Base-by-base conservation (phyloP, 2,797 vertebrate species). In the Ibycter americanus region DNA sequence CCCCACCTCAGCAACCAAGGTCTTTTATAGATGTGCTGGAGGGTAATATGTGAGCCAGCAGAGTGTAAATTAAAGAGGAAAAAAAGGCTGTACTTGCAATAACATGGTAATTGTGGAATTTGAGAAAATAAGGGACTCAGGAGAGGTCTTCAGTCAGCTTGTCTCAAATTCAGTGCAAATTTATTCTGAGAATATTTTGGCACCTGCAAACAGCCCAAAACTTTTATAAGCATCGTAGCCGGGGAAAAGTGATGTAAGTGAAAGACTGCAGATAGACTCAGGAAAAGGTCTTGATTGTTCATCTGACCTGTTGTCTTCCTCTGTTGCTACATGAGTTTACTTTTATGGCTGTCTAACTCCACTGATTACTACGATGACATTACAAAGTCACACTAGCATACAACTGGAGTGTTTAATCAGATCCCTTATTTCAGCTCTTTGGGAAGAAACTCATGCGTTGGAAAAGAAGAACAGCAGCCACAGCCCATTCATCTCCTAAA, bases 141-240 rank as follows among this genome's bases (percentile, higher is more conserved):
- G 96, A 96, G 94, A 96, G 97, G 93, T 96, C 96, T 97, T 97
- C 94, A 97, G 95, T 97, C 94, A 95, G 81, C 95, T 97, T 94
- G 89, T 97, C 96, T 97, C 71, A 73, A 93, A 97, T 97, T 94
- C 96, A 96, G 94, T 25, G 96, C 78, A 97, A 97, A 96, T 97
- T 96, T 96, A 97, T 96, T 96, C 97, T 61, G 74, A 96, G 97
- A 97, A 97, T 97, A 97, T 97, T 96, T 97, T 97, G 94, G 94
- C 97, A 96, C 96, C 97, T 96, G 94, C 86, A 46, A 95, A 83
- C 83, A 96, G 90, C 93, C 95, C 81, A 42, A 97, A 97, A 96
- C 90, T 90, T 95, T 97, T 95, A 95, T 95, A 97, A 96, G 92
- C 94, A 92, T 87, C 94, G 44, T 83, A 93, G 71, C 88, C 89